Conservation (phyloP, 35 echinoderm and acorn worm species). For the Eucidaris tribuloides region DNA sequence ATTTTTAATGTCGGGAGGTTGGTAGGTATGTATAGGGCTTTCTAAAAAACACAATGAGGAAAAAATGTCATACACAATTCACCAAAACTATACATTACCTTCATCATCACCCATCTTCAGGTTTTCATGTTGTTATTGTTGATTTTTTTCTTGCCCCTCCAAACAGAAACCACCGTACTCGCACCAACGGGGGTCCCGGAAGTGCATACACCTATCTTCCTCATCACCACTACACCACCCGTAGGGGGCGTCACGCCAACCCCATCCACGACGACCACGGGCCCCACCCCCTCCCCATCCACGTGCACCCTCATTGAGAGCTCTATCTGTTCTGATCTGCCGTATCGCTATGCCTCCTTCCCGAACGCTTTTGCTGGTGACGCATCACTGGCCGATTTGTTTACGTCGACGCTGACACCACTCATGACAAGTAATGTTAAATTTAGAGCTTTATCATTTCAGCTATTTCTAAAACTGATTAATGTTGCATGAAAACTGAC, state of each 20-base stretch:
- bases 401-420: not conserved
- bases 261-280: not conserved
- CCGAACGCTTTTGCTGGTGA: slow-evolving; percentile 40
- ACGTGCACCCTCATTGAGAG: not conserved
- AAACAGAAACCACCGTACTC: not conserved
- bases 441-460: too few species aligned
- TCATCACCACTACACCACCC: not conserved
- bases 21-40: too few species aligned
- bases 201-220: not conserved
- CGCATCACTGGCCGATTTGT: not conserved
- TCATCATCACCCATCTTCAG: not conserved
- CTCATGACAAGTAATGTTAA: too few species aligned
- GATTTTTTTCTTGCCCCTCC: not conserved
- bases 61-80: not conserved
- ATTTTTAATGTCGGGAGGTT: too few species aligned
- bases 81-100: not conserved
- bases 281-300: not conserved
- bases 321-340: slow-evolving; percentile 19
- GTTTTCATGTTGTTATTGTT: not conserved
- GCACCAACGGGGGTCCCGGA: not conserved
- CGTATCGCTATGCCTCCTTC: slow-evolving; percentile 40
- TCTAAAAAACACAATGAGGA: not conserved
- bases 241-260: not conserved
- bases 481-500: too few species aligned
- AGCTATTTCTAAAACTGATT: too few species aligned